Evolutionary conservation across 2,888 invertebrate genomes (phyloP), one percentile per base, ranked within the genome.

Genomic region (Sycophila texana): DNA sequence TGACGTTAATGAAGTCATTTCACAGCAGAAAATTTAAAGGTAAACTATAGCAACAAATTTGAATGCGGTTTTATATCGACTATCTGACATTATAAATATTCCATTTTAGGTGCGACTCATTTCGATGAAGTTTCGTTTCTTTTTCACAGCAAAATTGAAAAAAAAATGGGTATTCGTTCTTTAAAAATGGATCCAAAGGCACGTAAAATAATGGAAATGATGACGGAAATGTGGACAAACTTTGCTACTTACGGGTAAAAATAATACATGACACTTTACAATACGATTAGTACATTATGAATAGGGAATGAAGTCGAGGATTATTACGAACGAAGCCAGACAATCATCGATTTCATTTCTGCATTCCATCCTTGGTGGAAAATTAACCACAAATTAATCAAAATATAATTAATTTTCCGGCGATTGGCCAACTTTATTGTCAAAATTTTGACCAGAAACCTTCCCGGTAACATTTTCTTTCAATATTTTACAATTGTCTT

Each of bases 161-260:
- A 81, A 53, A 5, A 16, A 0, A 26, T 85, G 0, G 81, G 80
- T 4, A 4, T 85, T 0, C 67, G 80, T 66, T 51, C 81, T 7
- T 63, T 77, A 1, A 13, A 51, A 18, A 60, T 73, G 10, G 84
- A 81, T 14, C 74, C 83, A 0, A 79, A 71, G 0, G 84, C 82
- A 0, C 81, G 84, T 47, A 82, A 68, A 60, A 49, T 89, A 1
- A 84, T 85, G 66, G 82, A 88, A 65, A 79, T 79, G 16, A 74
- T 89, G 26, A 86, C 85, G 0, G 83, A 86, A 82, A 84, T 89
- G 85, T 89, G 89, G 89, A 89, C 87, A 0, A 82, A 89, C 76
- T 90, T 90, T 58, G 89, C 89, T 0, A 89, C 86, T 80, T 88
- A 87, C 3, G 89, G 89, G 90, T 87, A 83, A 5, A 5, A 78